Evolutionary conservation across 2,797 vertebrate genomes (phyloP).

Genomic region (Sylvilagus floridanus): DNA sequence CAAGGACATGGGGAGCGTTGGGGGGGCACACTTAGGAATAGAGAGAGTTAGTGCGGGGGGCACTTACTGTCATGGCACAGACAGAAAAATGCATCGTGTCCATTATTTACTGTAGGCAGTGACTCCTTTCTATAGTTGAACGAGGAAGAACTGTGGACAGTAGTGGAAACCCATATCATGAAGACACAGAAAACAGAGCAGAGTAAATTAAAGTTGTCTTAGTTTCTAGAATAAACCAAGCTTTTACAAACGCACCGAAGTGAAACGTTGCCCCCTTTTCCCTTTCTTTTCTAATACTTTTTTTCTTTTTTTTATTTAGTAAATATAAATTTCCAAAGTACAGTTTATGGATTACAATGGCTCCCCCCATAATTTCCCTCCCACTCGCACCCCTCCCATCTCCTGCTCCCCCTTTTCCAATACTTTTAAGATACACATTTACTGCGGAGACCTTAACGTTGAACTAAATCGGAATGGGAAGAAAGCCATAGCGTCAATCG

Average conservation of each 20-base stretch:
- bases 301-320: no score
- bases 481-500: conserved; percentile 78
- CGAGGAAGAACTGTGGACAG: neutral
- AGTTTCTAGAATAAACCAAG: conserved; percentile 24
- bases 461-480: conserved; percentile 79
- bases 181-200: conserved; percentile 54
- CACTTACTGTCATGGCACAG: neutral
- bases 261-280: conserved; percentile 59
- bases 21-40: neutral
- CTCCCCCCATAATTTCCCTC: no score
- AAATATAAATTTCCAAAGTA: no score
- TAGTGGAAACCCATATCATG: neutral
- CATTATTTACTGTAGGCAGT: neutral
- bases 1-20: neutral
- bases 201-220: conserved; percentile 54
- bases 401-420: conserved; percentile 62
- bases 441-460: conserved; percentile 79
- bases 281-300: conserved; percentile 78
- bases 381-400: no score
- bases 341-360: no score
- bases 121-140: neutral
- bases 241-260: conserved; percentile 68
- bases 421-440: conserved; percentile 77
- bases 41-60: neutral
- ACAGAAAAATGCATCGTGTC: neutral